These are phyloP conservation scores for Xyrauchen texanus DNA, from an alignment of 2,113 vertebrate genomes.

Conservation along the genomic window DNA sequence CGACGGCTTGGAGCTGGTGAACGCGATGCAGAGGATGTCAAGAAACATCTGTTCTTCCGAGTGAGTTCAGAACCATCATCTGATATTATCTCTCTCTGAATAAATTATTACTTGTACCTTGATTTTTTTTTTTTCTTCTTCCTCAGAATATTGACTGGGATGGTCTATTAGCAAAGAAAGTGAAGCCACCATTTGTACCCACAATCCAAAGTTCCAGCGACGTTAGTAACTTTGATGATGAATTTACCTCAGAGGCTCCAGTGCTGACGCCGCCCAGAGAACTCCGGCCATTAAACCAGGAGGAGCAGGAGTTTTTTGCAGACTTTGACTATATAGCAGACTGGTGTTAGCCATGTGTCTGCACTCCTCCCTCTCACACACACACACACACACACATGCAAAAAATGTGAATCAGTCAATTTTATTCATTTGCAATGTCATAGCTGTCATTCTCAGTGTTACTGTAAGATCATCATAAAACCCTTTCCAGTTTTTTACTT, in stretches of 20 bases:
- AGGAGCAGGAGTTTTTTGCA: constrained; percentile 85
- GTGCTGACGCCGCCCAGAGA: constrained; percentile 88
- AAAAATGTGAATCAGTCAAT: constrained; percentile 41
- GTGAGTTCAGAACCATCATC: constrained; percentile 68
- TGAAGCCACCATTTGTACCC: constrained; percentile 85
- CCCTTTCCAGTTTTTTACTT: neutral
- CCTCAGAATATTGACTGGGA: constrained; percentile 94
- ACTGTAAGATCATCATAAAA: constrained; percentile 5
- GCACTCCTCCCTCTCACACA: neutral
- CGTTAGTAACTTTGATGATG: constrained; percentile 90
- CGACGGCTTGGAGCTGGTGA: constrained; percentile 93
- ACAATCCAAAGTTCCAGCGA: constrained; percentile 84
- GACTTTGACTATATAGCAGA: constrained; percentile 92
- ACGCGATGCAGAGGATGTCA: constrained; percentile 94
- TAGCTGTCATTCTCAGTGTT: neutral
- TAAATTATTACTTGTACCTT: neutral
- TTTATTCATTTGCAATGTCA: neutral
- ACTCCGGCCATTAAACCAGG: constrained; percentile 81
- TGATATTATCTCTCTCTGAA: neutral
- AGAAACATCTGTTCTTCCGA: constrained; percentile 96
- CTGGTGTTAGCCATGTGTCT: constrained; percentile 79
- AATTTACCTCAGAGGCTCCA: constrained; percentile 90
- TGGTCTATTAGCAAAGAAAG: constrained; percentile 87
- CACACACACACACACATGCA: neutral
- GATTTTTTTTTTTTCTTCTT: constrained; percentile 39